These are phyloP conservation scores for Tinamus guttatus DNA, from an alignment of 2,113 vertebrate species.

Conservation along the genomic window DNA sequence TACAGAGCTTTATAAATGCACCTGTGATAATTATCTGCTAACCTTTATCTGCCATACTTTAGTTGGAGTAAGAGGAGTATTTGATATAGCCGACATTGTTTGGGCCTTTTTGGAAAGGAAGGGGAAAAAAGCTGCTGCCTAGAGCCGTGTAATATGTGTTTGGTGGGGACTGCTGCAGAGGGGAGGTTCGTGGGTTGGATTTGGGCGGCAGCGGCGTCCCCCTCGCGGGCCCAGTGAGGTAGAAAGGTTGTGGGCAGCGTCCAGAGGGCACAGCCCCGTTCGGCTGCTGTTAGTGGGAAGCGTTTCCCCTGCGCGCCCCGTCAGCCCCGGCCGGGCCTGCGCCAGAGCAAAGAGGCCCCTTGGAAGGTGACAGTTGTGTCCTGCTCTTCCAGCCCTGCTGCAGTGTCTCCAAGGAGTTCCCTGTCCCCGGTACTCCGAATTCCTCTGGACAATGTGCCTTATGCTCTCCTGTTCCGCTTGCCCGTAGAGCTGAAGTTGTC, in stretches of 20 bases:
- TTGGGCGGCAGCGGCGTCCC: neutral
- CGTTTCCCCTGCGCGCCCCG: no score
- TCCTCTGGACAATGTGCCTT: neutral
- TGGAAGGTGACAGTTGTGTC: neutral
- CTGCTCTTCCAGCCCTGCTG: neutral
- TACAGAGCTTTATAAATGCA: neutral
- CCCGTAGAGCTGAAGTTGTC: neutral
- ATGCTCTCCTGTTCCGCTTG: neutral
- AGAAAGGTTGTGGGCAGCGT: neutral
- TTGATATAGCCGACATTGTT: neutral
- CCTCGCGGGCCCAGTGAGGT: neutral
- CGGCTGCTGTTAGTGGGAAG: accelerated
- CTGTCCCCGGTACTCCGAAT: neutral
- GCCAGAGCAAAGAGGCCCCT: no score
- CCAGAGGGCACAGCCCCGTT: accelerated
- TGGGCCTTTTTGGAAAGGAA: neutral
- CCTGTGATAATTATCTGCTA: neutral
- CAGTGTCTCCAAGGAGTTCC: neutral
- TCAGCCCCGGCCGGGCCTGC: no score
- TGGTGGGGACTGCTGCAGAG: no score
- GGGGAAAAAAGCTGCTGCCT: neutral
- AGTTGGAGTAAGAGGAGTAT: neutral
- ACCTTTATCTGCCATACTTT: neutral
- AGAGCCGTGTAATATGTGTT: neutral
- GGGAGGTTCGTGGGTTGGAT: neutral